Percentiles rank a stretch among this genome's conserved stretches.
These are phyloP conservation scores for Gymnodraco acuticeps DNA, from an alignment of 2,797 vertebrate species.

Conservation along the genomic window DNA sequence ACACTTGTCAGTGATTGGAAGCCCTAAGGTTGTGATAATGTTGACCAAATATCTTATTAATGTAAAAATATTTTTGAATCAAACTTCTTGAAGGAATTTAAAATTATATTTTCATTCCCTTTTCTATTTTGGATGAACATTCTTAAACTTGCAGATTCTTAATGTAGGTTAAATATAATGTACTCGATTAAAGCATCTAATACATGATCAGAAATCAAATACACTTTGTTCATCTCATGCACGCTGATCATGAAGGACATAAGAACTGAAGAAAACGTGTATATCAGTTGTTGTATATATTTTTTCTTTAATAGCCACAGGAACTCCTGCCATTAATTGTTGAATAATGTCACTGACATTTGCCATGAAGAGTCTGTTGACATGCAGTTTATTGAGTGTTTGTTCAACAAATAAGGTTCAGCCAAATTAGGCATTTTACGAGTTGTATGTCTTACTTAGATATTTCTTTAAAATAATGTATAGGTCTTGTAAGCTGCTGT, in stretches of 20 bases:
- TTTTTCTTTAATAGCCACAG: not conserved
- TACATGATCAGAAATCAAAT: not conserved
- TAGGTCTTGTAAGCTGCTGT: conserved; percentile 43
- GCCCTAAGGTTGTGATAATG: not conserved
- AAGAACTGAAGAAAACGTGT: conserved; percentile 6
- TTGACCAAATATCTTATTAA: not conserved
- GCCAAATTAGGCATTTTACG: conserved; percentile 6
- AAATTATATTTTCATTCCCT: not conserved
- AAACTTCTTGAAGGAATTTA: not conserved
- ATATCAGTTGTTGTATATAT: not conserved
- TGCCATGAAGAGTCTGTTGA: conserved; percentile 13
- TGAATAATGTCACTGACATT: conserved; percentile 9
- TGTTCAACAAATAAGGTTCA: not conserved
- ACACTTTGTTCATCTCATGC: conserved; percentile 20
- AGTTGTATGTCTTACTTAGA: conserved; percentile 6
- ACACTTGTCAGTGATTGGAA: conserved; percentile 7
- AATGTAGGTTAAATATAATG: not conserved
- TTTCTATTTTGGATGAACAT: conserved; percentile 11
- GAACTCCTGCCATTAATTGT: not conserved
- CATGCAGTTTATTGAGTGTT: conserved; percentile 3
- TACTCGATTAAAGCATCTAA: not conserved
- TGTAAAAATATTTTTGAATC: not conserved
- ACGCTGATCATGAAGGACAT: conserved; percentile 4
- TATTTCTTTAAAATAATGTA: conserved; percentile 41
- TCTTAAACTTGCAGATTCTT: not conserved